Evolutionary conservation across 2,888 invertebrate species (phyloP).

Genomic region (Diabrotica balteata): DNA sequence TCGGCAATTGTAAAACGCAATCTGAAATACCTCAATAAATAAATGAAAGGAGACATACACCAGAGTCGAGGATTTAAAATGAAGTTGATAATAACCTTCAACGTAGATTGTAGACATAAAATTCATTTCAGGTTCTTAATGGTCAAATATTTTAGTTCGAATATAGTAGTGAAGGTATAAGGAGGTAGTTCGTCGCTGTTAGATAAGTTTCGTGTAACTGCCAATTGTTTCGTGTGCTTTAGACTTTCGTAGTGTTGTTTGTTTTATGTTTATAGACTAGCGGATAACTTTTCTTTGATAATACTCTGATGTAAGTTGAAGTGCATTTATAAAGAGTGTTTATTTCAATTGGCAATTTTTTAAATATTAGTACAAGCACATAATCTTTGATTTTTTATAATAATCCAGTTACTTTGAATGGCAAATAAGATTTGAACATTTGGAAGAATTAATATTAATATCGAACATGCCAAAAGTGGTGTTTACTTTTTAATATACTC

Average conservation of each 20-base stretch:
- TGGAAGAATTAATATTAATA: too few relatives aligned
- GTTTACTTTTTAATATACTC: too few relatives aligned
- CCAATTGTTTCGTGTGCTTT: conserved; percentile 32
- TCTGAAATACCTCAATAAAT: conserved; percentile 48
- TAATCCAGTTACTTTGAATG: too few relatives aligned
- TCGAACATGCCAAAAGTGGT: too few relatives aligned
- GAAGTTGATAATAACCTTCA: conserved; percentile 54
- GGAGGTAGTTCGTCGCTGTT: conserved; percentile 41
- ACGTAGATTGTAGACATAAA: conserved; percentile 54
- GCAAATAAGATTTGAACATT: too few relatives aligned
- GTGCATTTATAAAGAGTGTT: neutral
- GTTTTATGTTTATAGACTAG: conserved; percentile 30
- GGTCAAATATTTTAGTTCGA: conserved; percentile 53
- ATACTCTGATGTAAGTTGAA: conserved; percentile 37
- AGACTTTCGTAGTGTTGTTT: conserved; percentile 32
- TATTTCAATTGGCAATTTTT: neutral
- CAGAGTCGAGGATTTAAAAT: conserved; percentile 45
- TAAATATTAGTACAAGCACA: too few relatives aligned
- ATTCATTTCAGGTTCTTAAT: conserved; percentile 54
- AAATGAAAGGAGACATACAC: conserved; percentile 49
- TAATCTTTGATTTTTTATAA: too few relatives aligned
- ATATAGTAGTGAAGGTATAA: conserved; percentile 50
- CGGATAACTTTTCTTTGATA: conserved; percentile 33
- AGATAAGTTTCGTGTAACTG: conserved; percentile 44
- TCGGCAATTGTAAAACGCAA: conserved; percentile 48